Base-by-base conservation (phyloP, 2,797 vertebrate species). In the Calcarius lapponicus region DNA sequence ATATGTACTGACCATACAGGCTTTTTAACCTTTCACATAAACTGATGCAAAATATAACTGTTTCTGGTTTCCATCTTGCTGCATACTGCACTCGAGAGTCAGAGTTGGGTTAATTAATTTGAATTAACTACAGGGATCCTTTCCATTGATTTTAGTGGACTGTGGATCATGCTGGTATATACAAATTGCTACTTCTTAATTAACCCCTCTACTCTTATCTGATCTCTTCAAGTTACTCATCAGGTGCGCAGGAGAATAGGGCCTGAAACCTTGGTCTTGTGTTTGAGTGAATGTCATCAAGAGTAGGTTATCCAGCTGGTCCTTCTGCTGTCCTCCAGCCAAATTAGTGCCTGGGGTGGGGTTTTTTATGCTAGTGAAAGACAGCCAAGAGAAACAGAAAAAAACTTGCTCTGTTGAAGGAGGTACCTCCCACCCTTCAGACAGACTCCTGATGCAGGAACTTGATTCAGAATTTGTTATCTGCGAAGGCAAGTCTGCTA, bases 131-230 rank as follows among this genome's bases (percentile, higher is more conserved):
- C 74, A 67, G 74, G 71, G 78, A 65, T 93, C 40, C 45, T 95
- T 90, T 87, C 84, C 74, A 74, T 80, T 7, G 45, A 92, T 92
- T 93, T 93, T 74, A 80, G 80, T 65, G 71, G 84, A 92, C 69
- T 82, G 31, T 71, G 42, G 45, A 85, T 93, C 80, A 80, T 5
- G 13, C 79, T 85, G 84, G 40, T 54, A 43, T 66, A 54, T 83
- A 92, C 21, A 92, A 94, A 92, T 71, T 86, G 17, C 83, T 91
- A 24, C 61, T 89, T 82, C 65, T 80, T 95, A 95, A 95, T 97
- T 94, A 96, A 92, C 83, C 67, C 38, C 24, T 95, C 40, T 73
- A 66, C 53, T 91, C 67, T 64, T 82, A 80, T 82, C 83, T 94
- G 80, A 92, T 86, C 74, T 84, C 56, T 90, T 83, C 6, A 34